Evolutionary conservation across 1,140 invertebrate genomes (phyloP).

Genomic region (Reticulitermes speratus): DNA sequence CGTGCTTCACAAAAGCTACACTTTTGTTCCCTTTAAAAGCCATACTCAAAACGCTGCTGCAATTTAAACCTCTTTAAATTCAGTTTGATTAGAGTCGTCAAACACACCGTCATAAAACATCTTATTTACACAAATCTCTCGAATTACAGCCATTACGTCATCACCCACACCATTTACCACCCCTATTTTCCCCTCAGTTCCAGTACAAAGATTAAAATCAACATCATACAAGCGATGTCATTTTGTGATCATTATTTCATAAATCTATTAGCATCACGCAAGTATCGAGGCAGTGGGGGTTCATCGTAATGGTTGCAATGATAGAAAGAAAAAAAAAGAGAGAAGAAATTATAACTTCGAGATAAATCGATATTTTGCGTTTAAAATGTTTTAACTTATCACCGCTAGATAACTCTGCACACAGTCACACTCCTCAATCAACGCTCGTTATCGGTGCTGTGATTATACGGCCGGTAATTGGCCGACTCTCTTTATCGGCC

Average conservation of each 20-base stretch:
- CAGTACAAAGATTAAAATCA: slow-evolving; percentile 4
- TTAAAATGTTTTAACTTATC: neutral
- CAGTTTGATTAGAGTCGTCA: neutral
- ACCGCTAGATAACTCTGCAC: neutral
- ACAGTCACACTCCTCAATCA: neutral
- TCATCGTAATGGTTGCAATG: neutral
- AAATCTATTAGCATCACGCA: slow-evolving; percentile 12
- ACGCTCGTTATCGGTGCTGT: neutral
- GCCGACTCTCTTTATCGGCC: neutral
- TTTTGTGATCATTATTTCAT: slow-evolving; percentile 10
- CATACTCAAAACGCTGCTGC: neutral
- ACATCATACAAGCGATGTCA: neutral
- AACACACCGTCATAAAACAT: neutral
- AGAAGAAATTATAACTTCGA: neutral
- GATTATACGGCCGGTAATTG: neutral
- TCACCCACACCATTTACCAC: neutral
- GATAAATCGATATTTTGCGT: neutral
- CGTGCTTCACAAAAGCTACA: no score
- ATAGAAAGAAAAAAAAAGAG: neutral
- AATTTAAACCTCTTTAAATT: neutral
- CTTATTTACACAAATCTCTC: slow-evolving; percentile 3
- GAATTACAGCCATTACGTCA: neutral
- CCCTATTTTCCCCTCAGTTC: neutral
- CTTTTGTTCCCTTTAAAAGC: neutral
- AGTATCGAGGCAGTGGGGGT: neutral